phyloP scores from a whole-genome alignment of 2,113 vertebrate species.

The Lepisosteus oculatus region DNA sequence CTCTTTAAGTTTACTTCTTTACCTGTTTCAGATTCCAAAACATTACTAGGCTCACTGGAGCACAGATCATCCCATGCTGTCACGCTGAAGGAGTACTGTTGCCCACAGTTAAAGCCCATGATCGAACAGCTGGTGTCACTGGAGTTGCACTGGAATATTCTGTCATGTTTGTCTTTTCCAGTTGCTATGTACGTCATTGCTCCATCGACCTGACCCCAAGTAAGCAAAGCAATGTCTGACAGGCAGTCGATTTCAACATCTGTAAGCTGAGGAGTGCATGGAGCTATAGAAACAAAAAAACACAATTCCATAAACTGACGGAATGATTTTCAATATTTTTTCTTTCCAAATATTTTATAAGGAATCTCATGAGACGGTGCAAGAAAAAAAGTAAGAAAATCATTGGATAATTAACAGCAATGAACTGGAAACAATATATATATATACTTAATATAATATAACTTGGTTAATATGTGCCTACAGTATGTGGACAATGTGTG shows the following conservation, averaged over 20 bases:
- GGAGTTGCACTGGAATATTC: constrained; percentile 44
- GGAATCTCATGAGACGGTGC: too few species aligned
- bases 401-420: too few species aligned
- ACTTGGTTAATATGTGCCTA: not conserved
- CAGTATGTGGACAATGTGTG: not conserved
- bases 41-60: constrained; percentile 50
- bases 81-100: constrained; percentile 52
- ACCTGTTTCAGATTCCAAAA: constrained; percentile 53
- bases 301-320: not conserved
- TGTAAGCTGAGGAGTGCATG: constrained; percentile 52
- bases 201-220: constrained; percentile 43
- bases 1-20: not conserved
- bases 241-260: constrained; percentile 63
- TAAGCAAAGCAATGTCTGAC: constrained; percentile 54
- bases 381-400: too few species aligned
- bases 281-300: constrained; percentile 42
- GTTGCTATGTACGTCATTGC: constrained; percentile 43
- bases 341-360: too few species aligned
- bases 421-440: too few species aligned
- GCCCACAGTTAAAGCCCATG: constrained; percentile 54
- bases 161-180: constrained; percentile 31
- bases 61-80: constrained; percentile 51
- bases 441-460: not conserved
- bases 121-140: constrained; percentile 44
- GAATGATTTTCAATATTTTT: too few species aligned